Percentiles rank a stretch among this genome's conserved stretches.
phyloP scores from a whole-genome alignment of 2,113 vertebrate species.

The Grammomys dolichurus region DNA sequence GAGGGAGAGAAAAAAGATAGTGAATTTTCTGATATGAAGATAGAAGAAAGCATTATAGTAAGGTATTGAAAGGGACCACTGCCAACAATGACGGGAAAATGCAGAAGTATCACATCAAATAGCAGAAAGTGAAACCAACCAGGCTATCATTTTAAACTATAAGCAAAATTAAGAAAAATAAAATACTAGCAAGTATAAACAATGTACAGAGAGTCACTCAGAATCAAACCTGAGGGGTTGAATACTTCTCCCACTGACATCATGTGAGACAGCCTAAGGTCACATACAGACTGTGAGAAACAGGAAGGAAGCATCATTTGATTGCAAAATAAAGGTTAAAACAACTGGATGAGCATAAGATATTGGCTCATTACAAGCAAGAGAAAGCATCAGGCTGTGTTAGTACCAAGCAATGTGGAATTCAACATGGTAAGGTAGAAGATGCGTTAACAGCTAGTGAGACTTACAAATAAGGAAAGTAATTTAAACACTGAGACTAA shows the following conservation, averaged over 20 bases:
- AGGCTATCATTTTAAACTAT: background rate
- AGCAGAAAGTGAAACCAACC: background rate
- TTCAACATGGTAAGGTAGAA: background rate
- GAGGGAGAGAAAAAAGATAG: background rate
- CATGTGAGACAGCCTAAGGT: background rate
- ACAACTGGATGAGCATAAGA: background rate
- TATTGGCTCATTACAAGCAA: background rate
- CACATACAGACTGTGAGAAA: background rate
- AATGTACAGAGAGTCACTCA: slow-evolving; percentile 33
- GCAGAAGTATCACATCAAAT: slow-evolving; percentile 9
- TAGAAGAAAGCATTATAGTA: background rate
- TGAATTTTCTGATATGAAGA: background rate
- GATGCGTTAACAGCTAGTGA: slow-evolving; percentile 5
- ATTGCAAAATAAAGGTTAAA: slow-evolving; percentile 11
- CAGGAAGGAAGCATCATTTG: background rate
- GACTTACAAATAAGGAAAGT: background rate
- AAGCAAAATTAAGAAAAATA: slow-evolving; percentile 32
- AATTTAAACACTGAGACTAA: slow-evolving; percentile 22
- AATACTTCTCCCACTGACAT: background rate
- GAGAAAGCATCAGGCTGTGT: background rate
- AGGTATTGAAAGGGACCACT: background rate
- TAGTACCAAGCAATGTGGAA: background rate
- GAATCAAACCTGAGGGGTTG: slow-evolving; percentile 15
- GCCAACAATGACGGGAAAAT: slow-evolving; percentile 10
- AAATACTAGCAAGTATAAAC: slow-evolving; percentile 20